Percentiles rank a stretch among this genome's conserved stretches.
Evolutionary conservation across 2,113 vertebrate genomes (phyloP).

Genomic region (Rhineura floridana): DNA sequence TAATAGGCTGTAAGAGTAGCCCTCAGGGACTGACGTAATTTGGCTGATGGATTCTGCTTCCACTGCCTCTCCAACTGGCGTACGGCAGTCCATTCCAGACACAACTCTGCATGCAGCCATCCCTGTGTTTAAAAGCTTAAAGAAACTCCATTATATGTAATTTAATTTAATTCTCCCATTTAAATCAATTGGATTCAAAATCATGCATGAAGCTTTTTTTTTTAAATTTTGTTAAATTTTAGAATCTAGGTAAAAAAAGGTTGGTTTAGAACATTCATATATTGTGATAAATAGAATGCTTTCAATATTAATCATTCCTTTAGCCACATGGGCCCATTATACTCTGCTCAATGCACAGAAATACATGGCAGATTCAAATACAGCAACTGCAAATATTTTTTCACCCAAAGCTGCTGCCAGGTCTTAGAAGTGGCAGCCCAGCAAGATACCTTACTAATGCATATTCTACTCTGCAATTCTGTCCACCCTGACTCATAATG

Average conservation of each 20-base stretch:
- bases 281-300: conserved; percentile 22
- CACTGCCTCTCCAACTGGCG: too few relatives aligned
- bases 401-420: conserved; percentile 18
- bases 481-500: conserved; percentile 39
- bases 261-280: conserved; percentile 7
- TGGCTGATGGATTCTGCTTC: too few relatives aligned
- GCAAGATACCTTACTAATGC: conserved; percentile 8
- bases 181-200: not conserved
- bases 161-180: not conserved
- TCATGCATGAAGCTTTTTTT: not conserved
- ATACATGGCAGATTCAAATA: conserved; percentile 29
- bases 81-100: too few relatives aligned
- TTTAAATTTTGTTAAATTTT: not conserved
- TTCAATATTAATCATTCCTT: conserved; percentile 16
- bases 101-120: too few relatives aligned
- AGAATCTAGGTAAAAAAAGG: not conserved
- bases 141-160: not conserved
- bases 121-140: not conserved
- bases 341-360: not conserved
- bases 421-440: conserved; percentile 29
- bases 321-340: not conserved
- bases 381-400: conserved; percentile 39
- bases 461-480: conserved; percentile 33
- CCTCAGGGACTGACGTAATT: too few relatives aligned
- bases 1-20: too few relatives aligned